These are phyloP conservation scores for Mastigias papua DNA, from an alignment of 30 jellyfish, hydroid and myxozoan genomes.

Conservation along the genomic window DNA sequence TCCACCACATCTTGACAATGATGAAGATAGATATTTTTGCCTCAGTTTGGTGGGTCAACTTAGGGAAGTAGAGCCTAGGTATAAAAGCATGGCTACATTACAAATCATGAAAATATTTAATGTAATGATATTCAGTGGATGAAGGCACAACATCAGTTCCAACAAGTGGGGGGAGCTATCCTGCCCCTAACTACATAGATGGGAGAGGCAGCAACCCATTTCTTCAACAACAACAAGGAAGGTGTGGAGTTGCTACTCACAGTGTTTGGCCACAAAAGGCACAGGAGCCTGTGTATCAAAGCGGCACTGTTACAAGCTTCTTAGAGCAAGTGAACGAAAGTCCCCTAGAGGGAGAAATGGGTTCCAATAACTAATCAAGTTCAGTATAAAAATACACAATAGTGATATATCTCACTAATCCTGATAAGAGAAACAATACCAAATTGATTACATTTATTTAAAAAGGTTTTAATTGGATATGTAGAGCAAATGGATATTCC, in stretches of 20 bases:
- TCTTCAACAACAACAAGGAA: not conserved
- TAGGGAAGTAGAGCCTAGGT: not conserved
- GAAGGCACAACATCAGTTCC: not conserved
- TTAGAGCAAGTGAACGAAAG: not conserved
- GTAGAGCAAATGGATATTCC: not conserved
- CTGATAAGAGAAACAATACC: not conserved
- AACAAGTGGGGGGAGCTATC: constrained; percentile 7
- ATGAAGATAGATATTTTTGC: too few relatives aligned
- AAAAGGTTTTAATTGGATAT: not conserved
- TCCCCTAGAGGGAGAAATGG: not conserved
- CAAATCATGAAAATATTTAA: not conserved
- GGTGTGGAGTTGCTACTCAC: not conserved
- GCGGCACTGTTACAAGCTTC: not conserved
- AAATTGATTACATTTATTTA: not conserved
- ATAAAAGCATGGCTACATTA: constrained; percentile 1
- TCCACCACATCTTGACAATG: too few relatives aligned
- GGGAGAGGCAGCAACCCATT: not conserved
- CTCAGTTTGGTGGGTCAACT: not conserved
- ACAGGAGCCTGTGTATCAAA: not conserved
- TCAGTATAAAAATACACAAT: not conserved
- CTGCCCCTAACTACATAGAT: not conserved
- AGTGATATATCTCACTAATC: not conserved
- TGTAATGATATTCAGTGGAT: not conserved
- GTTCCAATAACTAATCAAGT: not conserved
- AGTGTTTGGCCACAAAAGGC: not conserved